Conservation (phyloP, 2,113 vertebrate genomes). For the Felis catus region DNA sequence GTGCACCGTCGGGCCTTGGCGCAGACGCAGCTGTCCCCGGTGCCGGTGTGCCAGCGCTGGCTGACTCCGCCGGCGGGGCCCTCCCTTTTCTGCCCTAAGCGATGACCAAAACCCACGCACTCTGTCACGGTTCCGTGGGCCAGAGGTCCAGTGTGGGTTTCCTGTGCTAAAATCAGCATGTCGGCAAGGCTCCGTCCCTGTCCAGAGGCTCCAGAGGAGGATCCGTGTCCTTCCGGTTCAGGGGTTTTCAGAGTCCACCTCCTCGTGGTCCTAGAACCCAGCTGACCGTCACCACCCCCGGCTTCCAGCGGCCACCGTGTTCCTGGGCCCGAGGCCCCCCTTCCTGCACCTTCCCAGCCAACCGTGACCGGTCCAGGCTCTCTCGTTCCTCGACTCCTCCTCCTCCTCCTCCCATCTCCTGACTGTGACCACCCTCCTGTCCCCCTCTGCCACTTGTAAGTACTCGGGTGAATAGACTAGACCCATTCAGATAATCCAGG, state of each 20-base stretch:
- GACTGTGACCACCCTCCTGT: not conserved
- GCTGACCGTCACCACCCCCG: no score
- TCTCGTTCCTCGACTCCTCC: fast-evolving
- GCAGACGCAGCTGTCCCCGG: fast-evolving
- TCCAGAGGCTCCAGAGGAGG: not conserved
- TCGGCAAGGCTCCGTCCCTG: fast-evolving
- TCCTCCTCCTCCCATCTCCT: not conserved
- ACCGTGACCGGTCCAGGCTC: fast-evolving
- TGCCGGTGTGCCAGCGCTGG: fast-evolving
- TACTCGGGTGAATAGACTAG: fast-evolving
- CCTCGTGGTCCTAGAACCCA: not conserved
- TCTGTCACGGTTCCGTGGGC: not conserved
- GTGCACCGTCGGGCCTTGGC: fast-evolving
- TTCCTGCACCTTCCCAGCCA: not conserved
- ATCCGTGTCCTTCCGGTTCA: not conserved
- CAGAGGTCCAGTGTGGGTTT: not conserved
- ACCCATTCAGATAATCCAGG: not conserved
- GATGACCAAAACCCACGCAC: fast-evolving
- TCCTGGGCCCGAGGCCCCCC: not conserved
- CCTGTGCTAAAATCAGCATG: no score
- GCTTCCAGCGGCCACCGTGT: no score
- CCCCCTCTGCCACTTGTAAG: not conserved
- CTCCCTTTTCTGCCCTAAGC: not conserved
- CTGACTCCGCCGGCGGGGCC: no score
- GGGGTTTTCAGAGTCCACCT: not conserved